Conservation (phyloP, 2,797 vertebrate species). For the Tapirus indicus region DNA sequence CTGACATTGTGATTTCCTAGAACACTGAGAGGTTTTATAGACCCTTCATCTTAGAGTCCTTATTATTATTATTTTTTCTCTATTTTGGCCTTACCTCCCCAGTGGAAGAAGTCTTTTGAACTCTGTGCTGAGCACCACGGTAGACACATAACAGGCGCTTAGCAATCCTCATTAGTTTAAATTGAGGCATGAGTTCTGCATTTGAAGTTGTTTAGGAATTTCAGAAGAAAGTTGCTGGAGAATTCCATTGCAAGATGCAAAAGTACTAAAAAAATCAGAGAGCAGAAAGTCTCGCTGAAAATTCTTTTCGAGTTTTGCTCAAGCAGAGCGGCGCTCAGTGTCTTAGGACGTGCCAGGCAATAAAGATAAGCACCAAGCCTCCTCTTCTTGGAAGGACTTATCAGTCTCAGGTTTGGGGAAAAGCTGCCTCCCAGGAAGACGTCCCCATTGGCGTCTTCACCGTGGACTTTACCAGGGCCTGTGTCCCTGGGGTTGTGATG, state of each 20-base stretch:
- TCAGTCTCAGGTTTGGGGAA: not conserved
- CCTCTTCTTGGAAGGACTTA: constrained; percentile 53
- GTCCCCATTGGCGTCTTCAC: not conserved
- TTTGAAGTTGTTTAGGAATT: not conserved
- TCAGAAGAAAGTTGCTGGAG: not conserved
- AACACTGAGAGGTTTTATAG: not conserved
- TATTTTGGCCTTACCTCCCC: not conserved
- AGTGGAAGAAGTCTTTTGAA: not conserved
- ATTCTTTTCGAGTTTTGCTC: not conserved
- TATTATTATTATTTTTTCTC: not conserved
- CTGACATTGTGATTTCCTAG: not conserved
- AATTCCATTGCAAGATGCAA: not conserved
- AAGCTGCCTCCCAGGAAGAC: not conserved
- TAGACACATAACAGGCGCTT: not conserved
- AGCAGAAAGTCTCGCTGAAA: not conserved
- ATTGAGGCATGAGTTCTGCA: not conserved
- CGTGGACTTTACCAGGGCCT: not conserved
- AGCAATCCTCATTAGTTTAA: not conserved
- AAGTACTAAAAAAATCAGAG: not conserved
- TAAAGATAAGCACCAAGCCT: constrained; percentile 49
- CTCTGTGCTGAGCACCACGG: not conserved
- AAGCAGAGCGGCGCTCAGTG: not conserved
- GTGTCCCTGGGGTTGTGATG: not conserved
- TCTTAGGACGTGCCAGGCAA: not conserved
- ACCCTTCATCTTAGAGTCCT: not conserved